Evolutionary conservation across 2,797 vertebrate genomes (phyloP).

Genomic region (Silurus aristotelis): DNA sequence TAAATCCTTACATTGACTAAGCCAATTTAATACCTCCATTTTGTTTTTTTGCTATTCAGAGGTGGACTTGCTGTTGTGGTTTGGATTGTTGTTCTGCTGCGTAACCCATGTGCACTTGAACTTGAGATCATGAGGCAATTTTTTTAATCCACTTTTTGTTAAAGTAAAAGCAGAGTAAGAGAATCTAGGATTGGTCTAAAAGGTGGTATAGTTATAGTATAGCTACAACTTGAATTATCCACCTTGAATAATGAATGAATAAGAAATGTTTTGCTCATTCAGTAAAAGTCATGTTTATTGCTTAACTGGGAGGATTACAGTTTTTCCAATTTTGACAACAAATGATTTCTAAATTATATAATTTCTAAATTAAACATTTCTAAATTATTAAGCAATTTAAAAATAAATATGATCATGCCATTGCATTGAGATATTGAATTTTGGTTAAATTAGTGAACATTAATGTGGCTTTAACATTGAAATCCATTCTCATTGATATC

Average conservation of each 20-base stretch:
- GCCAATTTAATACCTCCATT: too few relatives aligned
- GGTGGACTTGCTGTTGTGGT: too few relatives aligned
- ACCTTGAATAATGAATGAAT: not conserved
- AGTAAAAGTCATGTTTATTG: not conserved
- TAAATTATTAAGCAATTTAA: not conserved
- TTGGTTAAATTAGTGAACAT: not conserved
- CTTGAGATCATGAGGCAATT: too few relatives aligned
- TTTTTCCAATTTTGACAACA: not conserved
- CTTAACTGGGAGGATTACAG: not conserved
- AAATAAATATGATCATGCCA: not conserved
- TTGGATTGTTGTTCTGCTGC: too few relatives aligned
- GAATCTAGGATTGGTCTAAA: not conserved
- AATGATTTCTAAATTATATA: not conserved
- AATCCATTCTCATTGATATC: too few relatives aligned
- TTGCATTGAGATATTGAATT: not conserved
- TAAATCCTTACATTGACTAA: too few relatives aligned
- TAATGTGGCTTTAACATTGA: not conserved
- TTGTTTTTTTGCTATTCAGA: too few relatives aligned
- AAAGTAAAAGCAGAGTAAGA: not conserved
- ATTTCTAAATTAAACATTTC: not conserved
- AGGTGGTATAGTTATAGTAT: not conserved
- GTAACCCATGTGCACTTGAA: too few relatives aligned
- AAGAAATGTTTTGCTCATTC: not conserved
- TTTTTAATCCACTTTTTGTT: too few relatives aligned
- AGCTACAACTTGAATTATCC: not conserved